Conservation (phyloP, 2,113 vertebrate genomes). For the Zeus faber region DNA sequence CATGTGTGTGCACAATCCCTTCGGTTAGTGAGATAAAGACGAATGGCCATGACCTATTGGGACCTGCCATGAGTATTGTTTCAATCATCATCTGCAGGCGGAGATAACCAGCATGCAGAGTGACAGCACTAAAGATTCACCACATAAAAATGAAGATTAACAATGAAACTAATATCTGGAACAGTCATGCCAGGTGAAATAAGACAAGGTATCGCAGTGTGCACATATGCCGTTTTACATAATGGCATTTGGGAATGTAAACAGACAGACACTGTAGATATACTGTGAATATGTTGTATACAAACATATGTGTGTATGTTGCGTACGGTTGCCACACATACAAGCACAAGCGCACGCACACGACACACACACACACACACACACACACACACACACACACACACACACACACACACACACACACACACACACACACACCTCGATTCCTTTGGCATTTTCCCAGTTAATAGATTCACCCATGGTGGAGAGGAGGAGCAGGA, state of each 20-base stretch:
- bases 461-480: too few species aligned
- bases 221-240: slow-evolving; percentile 6
- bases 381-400: slow-evolving; percentile 6
- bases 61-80: slow-evolving; percentile 39
- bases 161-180: slow-evolving; percentile 1
- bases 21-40: slow-evolving; percentile 39
- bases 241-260: too few species aligned
- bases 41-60: slow-evolving; percentile 10
- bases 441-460: too few species aligned
- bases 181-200: neutral
- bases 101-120: slow-evolving; percentile 42
- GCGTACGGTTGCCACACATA: neutral
- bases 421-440: slow-evolving; percentile 5
- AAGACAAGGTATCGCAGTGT: slow-evolving; percentile 13
- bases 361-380: neutral
- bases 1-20: too few species aligned
- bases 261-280: neutral
- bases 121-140: neutral
- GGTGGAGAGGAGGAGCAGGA: too few species aligned
- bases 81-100: slow-evolving; percentile 36
- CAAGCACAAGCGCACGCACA: neutral
- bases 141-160: slow-evolving; percentile 5
- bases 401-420: neutral
- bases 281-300: neutral
- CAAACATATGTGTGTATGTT: neutral